Base-by-base conservation (phyloP, 2,797 vertebrate genomes). In the Alcedo atthis region DNA sequence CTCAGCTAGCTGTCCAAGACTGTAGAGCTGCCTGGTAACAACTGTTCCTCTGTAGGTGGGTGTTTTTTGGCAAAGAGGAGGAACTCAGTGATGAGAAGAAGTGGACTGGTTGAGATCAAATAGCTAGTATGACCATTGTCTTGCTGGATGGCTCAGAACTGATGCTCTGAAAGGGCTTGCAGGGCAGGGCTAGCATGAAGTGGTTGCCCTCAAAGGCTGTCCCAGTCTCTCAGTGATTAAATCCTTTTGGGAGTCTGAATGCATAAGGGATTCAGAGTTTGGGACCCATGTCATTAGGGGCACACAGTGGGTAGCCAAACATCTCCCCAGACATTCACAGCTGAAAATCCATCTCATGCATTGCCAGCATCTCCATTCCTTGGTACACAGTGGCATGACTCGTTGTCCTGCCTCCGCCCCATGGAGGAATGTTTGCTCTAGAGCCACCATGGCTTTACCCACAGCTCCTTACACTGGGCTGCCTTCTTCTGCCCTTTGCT, bases 311-410 rank as follows among this genome's bases (percentile, higher is more conserved):
- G 20, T 2, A n/a, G 6, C 8, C 22, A 20, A 43, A 35, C 5
- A 2, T 3, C 30, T 43, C 5, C 9, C 5, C 43, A 18, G 32
- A 8, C 6, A 6, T 7, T 69, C 25, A 12, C 13, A 40, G 33
- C 30, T 75, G 62, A 53, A 79, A 80, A 46, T 22, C 15, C 71
- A 17, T 5, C 43, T 61, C 10, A 3, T 3, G 11, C 64, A 12
- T 5, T 25, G 22, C 6, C 7, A 30, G 10, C 32, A 28, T 8
- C 46, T 57, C 68, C 35, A 3, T 45, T 20, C 28, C 46, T 28
- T 4, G 3, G 1, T 4, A 18, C 25, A 7, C 12, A 0, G 4
- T 2, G 1, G 1, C 20, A n/a, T 0, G 2, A 15, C 2, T 3
- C 33, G 19, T 40, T 9, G 7, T 67, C 63, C 71, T 59, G 18